Evolutionary conservation across 2,888 invertebrate species (phyloP), one percentile per base, ranked within the genome.

Genomic region (Volucella inflata): DNA sequence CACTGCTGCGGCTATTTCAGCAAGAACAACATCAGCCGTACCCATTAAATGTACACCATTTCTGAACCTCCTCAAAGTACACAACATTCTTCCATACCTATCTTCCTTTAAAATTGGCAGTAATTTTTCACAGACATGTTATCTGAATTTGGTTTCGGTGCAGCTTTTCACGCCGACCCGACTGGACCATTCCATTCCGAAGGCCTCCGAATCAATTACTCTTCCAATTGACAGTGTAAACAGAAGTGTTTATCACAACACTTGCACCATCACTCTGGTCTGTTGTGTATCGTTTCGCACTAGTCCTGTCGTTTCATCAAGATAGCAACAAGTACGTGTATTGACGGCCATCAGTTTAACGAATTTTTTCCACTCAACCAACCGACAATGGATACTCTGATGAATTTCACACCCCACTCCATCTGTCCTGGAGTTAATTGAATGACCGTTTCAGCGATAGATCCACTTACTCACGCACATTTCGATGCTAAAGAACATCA

Each of bases 151-250:
- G 16, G 12, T 12, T 64, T 53, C 21, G 6, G 4, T 9, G 1
- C 48, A n/a, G 40, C 6, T 11, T 11, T 40, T 11, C 42, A 30
- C n/a, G 30, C 30, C 30, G 30, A 0, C 30, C 30, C 30, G 6
- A 6, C 6, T 4, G 30, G 30, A 30, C 30, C 30, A 30, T 30
- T 40, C 16, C 57, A 36, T n/a, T 62, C 14, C 55, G 21, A 50
- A 51, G 67, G 65, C 38, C 55, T 40, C 30, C 21, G 21, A 50
- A 71, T 71, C 71, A 71, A 78, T 78, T 78, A 64, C 71, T 38
- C 50, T 59, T 14, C 40, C 51, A 76, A 77, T 64, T 68, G 83
- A 68, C 78, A 72, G 72, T 68, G 83, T 83, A 72, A 78, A 83
- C 78, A 68, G 57, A 72, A 78, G 51, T 14, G 57, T 70, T 81